Evolutionary conservation across 2,113 vertebrate species (phyloP).

Genomic region (Ageneiosus marmoratus): DNA sequence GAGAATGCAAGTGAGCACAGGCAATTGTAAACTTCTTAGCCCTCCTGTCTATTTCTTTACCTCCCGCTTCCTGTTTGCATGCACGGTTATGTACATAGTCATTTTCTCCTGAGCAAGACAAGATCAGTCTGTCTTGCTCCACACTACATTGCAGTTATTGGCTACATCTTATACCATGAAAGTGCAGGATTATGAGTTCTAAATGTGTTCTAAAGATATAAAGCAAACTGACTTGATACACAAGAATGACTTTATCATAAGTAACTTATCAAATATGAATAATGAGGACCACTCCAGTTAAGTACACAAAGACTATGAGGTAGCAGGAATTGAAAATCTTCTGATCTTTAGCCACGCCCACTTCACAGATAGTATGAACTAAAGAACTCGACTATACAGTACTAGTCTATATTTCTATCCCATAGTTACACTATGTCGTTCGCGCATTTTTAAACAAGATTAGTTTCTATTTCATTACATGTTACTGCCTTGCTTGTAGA

Average conservation of each 20-base stretch:
- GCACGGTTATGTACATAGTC: not conserved
- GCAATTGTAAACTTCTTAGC: not conserved
- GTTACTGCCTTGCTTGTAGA: not conserved
- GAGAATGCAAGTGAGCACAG: conserved; percentile 7
- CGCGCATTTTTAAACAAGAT: not conserved
- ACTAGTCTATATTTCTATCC: not conserved
- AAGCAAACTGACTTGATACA: not conserved
- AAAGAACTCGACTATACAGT: not conserved
- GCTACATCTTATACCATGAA: not conserved
- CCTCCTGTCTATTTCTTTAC: conserved; percentile 34
- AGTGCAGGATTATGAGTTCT: not conserved
- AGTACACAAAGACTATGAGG: not conserved
- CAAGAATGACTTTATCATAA: too few species aligned
- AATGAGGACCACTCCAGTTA: not conserved
- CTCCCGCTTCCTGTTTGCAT: conserved; percentile 48
- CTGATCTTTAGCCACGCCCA: not conserved
- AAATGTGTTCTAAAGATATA: not conserved
- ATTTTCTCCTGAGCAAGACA: conserved; percentile 5
- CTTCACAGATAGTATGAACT: not conserved
- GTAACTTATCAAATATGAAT: too few species aligned
- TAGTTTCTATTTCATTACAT: not conserved
- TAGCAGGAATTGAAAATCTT: not conserved
- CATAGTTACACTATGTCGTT: not conserved
- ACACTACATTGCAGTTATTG: not conserved
- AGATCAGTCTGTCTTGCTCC: not conserved